Conservation (phyloP, 2,888 invertebrate species). For the Aphidius colemani region DNA sequence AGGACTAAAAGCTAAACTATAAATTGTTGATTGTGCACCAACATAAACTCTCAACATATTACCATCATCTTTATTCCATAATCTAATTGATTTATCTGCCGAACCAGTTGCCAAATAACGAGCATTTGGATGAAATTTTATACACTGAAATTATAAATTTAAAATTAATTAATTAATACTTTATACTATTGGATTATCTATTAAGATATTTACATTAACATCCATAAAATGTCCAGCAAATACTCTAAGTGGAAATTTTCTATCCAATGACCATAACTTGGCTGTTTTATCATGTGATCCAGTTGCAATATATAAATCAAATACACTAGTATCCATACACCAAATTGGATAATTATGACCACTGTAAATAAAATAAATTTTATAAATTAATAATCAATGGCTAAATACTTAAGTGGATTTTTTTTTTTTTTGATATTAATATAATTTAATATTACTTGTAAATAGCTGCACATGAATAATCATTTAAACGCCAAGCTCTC, state of each 20-base stretch:
- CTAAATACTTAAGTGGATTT: too few relatives aligned
- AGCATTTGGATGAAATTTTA: slow-evolving; percentile 92
- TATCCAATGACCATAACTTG: slow-evolving; percentile 80
- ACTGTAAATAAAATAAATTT: slow-evolving; percentile 51
- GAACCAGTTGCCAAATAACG: slow-evolving; percentile 89
- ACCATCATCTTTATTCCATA: slow-evolving; percentile 87
- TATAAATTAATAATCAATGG: too few relatives aligned
- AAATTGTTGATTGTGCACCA: slow-evolving; percentile 77
- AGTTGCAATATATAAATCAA: slow-evolving; percentile 71
- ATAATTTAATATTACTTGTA: slow-evolving; percentile 63
- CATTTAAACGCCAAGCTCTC: slow-evolving; percentile 75
- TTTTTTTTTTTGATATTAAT: slow-evolving; percentile 7
- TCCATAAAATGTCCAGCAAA: slow-evolving; percentile 89
- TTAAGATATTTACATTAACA: slow-evolving; percentile 72
- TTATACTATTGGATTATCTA: too few relatives aligned
- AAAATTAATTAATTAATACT: neutral
- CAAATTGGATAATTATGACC: slow-evolving; percentile 91
- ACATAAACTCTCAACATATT: slow-evolving; percentile 79
- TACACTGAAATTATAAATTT: slow-evolving; percentile 63
- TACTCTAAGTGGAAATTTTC: slow-evolving; percentile 79
- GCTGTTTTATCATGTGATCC: slow-evolving; percentile 82
- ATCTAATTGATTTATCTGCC: slow-evolving; percentile 83
- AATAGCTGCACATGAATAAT: slow-evolving; percentile 71
- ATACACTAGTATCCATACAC: slow-evolving; percentile 78
- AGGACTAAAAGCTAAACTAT: slow-evolving; percentile 81